Evolutionary conservation across 2,113 vertebrate genomes (phyloP), one percentile per base, ranked within the genome.

Genomic region (Dicentrarchus labrax): DNA sequence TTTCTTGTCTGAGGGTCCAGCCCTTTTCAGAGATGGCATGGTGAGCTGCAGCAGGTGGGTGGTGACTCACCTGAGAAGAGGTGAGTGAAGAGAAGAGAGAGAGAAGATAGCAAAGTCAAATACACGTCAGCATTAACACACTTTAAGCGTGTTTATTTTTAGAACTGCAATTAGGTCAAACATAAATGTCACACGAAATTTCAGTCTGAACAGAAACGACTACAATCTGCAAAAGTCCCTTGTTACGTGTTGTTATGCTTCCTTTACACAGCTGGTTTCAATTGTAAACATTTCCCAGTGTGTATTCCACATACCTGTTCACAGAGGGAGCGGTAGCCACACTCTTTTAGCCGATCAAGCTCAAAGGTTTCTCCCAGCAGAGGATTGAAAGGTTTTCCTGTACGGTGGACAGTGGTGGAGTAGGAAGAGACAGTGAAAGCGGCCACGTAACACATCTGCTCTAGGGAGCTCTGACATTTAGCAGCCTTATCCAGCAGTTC

Each of bases 371-470:
- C 98, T n/a, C 98, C 98, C 51, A 99, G 95, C 83, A 99, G 95
- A 0, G 98, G 97, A 88, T 99, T 99, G 94, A 99, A 99, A 82
- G 98, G 98, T 90, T 99, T 99, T 91, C 97, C 98, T 69, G 97
- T 98, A 69, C 98, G 98, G 93, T 96, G 97, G 88, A 99, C 97
- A 0, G 98, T 99, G 77, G 98, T 99, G 83, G 98, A 99, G 88
- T 99, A 99, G 76, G 98, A 99, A 0, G 98, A 99, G 36, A 99
- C 96, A 0, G 98, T 98, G 93, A 99, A 99, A 50, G 98, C 98
- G 0, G 98, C 98, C 81, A 99, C 97, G 0, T 98, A 97, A 76
- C 98, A 99, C 81, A 99, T 95, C 94, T 99, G 98, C 92, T 99
- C 98, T 78, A 98, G 90, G 4, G 98, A 96, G 72, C 93, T 97